These are phyloP conservation scores for Butorides virescens DNA, from an alignment of 2,113 vertebrate species.

Conservation along the genomic window DNA sequence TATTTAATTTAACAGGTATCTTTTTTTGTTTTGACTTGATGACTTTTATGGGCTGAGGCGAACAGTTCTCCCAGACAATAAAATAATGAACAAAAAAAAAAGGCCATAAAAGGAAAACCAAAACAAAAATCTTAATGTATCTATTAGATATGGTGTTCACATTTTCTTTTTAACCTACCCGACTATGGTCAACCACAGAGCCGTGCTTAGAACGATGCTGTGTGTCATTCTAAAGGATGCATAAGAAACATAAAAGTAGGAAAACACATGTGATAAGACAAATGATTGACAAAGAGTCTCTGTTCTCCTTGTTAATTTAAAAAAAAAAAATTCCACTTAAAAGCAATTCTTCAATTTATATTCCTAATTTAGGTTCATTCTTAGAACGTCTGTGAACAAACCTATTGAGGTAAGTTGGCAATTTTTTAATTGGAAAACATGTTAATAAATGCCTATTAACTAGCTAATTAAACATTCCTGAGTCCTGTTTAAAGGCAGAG, in stretches of 20 bases:
- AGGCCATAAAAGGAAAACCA: background rate
- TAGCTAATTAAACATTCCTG: background rate
- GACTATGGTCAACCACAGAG: conserved; percentile 82
- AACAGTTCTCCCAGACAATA: background rate
- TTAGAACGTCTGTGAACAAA: background rate
- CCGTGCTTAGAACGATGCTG: conserved; percentile 78
- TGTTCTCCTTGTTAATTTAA: background rate
- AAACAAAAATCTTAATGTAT: background rate
- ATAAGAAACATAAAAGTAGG: conserved; percentile 63
- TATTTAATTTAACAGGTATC: background rate
- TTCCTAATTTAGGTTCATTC: background rate
- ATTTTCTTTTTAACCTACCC: conserved; percentile 81
- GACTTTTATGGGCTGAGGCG: background rate
- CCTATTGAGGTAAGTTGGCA: background rate
- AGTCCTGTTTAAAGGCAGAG: background rate
- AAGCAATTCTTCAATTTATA: background rate
- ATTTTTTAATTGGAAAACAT: background rate
- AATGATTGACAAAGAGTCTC: background rate
- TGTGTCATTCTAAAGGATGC: conserved; percentile 70
- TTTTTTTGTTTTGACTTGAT: background rate
- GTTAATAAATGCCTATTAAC: background rate
- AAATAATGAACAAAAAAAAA: background rate
- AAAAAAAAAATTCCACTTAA: background rate
- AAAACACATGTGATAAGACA: conserved; percentile 43
- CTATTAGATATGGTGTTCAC: background rate